A percentile compares a stretch with the other conserved stretches of the same genome.
phyloP scores from a whole-genome alignment of 1,140 invertebrate genomes.

The Apis laboriosa region DNA sequence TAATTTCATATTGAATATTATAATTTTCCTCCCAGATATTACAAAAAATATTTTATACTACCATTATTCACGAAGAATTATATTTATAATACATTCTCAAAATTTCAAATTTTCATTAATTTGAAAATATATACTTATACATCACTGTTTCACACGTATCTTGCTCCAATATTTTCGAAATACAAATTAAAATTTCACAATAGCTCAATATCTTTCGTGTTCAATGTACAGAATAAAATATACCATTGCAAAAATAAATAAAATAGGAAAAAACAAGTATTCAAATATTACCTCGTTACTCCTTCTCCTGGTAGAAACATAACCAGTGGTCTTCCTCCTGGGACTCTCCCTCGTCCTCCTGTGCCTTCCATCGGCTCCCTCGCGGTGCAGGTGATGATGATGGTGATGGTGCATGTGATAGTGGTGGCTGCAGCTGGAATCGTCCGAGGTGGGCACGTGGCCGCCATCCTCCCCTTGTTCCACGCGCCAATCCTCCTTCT shows the following conservation, averaged over 20 bases:
- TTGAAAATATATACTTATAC: background rate
- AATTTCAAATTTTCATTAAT: background rate
- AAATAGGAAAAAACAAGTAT: no score
- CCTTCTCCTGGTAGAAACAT: constrained; percentile 72
- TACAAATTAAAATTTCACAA: background rate
- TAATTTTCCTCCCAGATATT: no score
- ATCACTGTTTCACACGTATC: background rate
- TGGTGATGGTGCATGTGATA: constrained; percentile 77
- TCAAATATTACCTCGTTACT: constrained; percentile 73
- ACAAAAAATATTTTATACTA: no score
- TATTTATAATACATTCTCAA: background rate
- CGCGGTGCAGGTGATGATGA: constrained; percentile 74
- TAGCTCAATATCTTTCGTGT: background rate
- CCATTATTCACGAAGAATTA: background rate
- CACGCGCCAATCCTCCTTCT: constrained; percentile 78
- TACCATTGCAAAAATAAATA: no score
- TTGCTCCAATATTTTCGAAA: background rate
- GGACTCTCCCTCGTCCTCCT: constrained; percentile 85
- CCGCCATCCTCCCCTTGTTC: constrained; percentile 78
- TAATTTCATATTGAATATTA: background rate
- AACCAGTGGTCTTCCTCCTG: constrained; percentile 83
- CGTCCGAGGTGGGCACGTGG: constrained; percentile 85
- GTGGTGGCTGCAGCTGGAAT: constrained; percentile 84
- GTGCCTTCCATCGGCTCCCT: constrained; percentile 78
- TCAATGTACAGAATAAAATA: background rate